Evolutionary conservation across 2,113 vertebrate species (phyloP), one percentile per base, ranked within the genome.

Genomic region (Chelonoidis abingdonii): DNA sequence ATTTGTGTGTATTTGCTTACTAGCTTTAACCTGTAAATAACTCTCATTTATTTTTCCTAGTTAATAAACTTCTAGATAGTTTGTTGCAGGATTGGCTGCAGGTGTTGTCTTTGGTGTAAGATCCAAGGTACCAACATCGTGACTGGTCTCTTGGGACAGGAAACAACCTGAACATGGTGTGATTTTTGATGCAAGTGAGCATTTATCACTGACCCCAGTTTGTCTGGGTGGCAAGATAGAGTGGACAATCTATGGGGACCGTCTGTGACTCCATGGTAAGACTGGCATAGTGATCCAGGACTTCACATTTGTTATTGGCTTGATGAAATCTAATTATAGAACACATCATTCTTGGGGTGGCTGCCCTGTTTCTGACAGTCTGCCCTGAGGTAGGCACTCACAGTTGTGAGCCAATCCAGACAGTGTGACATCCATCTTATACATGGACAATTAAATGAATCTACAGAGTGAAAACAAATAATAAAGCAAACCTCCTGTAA

Each of bases 381-480:
- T 65, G 59, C 59, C 59, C 59, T 65, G 59, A 65, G 57, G 31
- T 35, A 65, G 59, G 3, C 59, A 35, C 7, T 31, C 59, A 8
- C 59, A 13, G 13, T 31, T 9, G 14, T 65, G 59, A 65, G 59
- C 59, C 59, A 65, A 3, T 65, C 31, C 59, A 65, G 31, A 35
- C 59, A 35, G 29, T 2, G 7, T 11, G 22, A 24, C 10, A 24
- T 24, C 10, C n/a, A 75, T 21, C 16, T 80, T 59, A 44, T 1
- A 83, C 14, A 4, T 1, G 3, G 8, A 47, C 0, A 0, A 13
- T 2, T 87, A 79, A 89, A 83, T 31, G 31, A 83, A 47, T 78
- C 1, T 24, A 1, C 22, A 57, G 7, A 52, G 62, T 24, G 38
- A 53, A 87, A 57, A 29, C 38, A 50, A 76, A 24, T 59, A 59